These are phyloP conservation scores for Vireo griseus DNA, from an alignment of 2,797 vertebrate species.

Conservation along the genomic window DNA sequence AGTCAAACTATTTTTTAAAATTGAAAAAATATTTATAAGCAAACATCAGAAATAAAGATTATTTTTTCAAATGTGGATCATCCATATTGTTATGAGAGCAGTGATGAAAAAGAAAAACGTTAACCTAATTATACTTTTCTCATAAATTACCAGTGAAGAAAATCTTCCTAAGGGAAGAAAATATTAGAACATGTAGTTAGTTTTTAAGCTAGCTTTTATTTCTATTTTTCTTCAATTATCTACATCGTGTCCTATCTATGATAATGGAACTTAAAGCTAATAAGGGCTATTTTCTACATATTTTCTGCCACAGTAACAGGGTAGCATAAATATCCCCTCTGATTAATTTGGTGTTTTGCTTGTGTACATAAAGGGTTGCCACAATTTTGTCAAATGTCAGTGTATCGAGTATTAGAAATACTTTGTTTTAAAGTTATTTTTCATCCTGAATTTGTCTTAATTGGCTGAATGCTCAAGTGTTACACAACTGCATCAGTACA, in stretches of 20 bases:
- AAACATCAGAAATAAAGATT: background rate
- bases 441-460: background rate
- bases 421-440: background rate
- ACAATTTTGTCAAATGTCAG: background rate
- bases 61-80: background rate
- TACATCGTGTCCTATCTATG: background rate
- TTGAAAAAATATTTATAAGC: background rate
- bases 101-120: conserved; percentile 36
- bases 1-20: background rate
- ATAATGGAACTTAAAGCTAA: background rate
- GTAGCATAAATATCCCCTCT: background rate
- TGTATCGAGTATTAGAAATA: background rate
- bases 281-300: background rate
- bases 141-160: background rate
- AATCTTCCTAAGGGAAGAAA: background rate
- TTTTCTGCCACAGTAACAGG: background rate
- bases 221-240: background rate
- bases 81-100: background rate
- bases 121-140: conserved; percentile 40
- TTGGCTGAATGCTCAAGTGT: background rate
- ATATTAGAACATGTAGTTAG: background rate
- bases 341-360: background rate
- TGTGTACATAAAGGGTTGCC: background rate
- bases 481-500: background rate
- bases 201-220: background rate